Percentiles rank a stretch among this genome's conserved stretches.
Conservation (phyloP, 1,140 invertebrate species). For the Pectinophora gossypiella region DNA sequence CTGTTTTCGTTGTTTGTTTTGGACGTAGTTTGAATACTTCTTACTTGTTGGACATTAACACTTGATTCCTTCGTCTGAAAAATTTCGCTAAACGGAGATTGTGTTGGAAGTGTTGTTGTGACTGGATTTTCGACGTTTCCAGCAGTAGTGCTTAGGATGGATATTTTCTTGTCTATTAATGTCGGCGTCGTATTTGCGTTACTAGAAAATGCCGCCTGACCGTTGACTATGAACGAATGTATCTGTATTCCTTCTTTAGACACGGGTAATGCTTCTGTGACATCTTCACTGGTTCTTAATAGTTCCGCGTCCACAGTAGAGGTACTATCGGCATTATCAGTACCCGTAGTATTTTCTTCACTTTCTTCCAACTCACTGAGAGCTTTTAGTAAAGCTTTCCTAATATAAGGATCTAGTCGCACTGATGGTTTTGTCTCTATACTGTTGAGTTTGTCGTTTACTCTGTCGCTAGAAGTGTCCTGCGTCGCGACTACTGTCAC, state of each 20-base stretch:
- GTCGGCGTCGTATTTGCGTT: conserved; percentile 40
- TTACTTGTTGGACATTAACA: conserved; percentile 54
- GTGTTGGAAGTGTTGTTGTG: conserved; percentile 48
- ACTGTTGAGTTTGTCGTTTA: conserved; percentile 57
- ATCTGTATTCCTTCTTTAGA: conserved; percentile 50
- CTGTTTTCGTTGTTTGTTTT: conserved; percentile 35
- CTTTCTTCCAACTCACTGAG: conserved; percentile 80
- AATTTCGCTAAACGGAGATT: conserved; percentile 56
- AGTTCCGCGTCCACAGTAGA: conserved; percentile 40
- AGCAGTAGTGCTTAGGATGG: conserved; percentile 56
- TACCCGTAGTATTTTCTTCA: conserved; percentile 47
- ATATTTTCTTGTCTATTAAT: conserved; percentile 57
- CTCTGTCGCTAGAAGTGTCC: conserved; percentile 55
- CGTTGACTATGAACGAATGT: conserved; percentile 69
- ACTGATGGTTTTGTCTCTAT: conserved; percentile 73
- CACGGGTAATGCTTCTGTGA: conserved; percentile 23
- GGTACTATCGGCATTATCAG: conserved; percentile 31
- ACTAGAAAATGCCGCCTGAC: conserved; percentile 61
- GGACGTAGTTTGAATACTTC: conserved; percentile 49
- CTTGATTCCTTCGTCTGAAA: conserved; percentile 56
- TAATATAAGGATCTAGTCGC: conserved; percentile 80
- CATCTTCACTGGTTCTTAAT: conserved; percentile 33
- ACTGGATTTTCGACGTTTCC: conserved; percentile 67
- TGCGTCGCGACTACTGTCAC: conserved; percentile 35
- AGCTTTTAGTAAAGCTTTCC: conserved; percentile 82